phyloP scores from a whole-genome alignment of 1,140 invertebrate genomes.

The Agrypnia vestita region DNA sequence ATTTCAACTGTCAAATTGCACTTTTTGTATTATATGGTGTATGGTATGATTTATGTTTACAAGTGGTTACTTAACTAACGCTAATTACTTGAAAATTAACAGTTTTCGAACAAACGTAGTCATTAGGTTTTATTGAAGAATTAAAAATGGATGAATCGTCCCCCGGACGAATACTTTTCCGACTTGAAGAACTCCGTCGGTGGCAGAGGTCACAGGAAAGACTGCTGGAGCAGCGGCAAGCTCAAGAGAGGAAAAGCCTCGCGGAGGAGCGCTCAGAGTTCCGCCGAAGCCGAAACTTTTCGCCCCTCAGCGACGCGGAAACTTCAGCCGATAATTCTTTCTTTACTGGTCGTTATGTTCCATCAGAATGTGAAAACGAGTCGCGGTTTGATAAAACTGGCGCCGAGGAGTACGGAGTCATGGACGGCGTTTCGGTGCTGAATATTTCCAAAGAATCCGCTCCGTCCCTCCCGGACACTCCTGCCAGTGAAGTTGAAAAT shows the following conservation, averaged over 20 bases:
- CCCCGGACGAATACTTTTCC: slow-evolving; percentile 45
- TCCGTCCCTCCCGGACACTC: neutral
- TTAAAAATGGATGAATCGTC: slow-evolving; percentile 47
- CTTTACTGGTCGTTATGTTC: neutral
- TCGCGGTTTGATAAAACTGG: neutral
- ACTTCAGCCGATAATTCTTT: neutral
- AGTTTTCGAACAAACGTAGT: neutral
- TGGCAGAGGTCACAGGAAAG: slow-evolving; percentile 51
- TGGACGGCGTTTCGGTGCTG: slow-evolving; percentile 20
- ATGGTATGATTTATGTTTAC: too few species aligned
- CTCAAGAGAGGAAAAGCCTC: slow-evolving; percentile 32
- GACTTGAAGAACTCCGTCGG: slow-evolving; percentile 52
- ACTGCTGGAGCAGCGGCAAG: slow-evolving; percentile 45
- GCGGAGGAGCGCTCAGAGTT: slow-evolving; percentile 27
- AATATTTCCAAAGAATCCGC: slow-evolving; percentile 36
- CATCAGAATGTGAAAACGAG: neutral
- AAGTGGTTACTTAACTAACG: too few species aligned
- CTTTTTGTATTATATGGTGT: too few species aligned
- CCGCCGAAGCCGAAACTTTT: neutral
- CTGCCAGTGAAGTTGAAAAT: neutral
- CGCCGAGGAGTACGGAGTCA: neutral
- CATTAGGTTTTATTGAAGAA: neutral
- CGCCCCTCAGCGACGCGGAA: neutral
- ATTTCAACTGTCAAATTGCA: neutral
- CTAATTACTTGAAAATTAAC: too few species aligned